A percentile compares a stretch with the other conserved stretches of the same genome.
Evolutionary conservation across 1,140 invertebrate species (phyloP).

Genomic region (Catajapyx aquilonaris): DNA sequence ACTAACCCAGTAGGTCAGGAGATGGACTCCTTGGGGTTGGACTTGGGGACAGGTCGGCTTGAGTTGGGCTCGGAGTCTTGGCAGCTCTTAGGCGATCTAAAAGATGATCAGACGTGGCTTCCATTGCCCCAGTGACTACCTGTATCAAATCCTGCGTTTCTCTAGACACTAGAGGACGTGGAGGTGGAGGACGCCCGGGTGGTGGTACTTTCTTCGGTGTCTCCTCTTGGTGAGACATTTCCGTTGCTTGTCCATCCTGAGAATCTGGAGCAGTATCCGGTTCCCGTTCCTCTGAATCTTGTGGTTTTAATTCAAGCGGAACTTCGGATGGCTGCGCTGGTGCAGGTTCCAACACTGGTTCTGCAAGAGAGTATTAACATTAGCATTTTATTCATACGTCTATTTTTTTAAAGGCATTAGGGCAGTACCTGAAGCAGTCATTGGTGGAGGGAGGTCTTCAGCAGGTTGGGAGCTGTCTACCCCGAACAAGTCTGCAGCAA

Average conservation of each 20-base stretch:
- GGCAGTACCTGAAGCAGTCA: too few relatives aligned
- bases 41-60: slow-evolving; percentile 56
- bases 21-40: slow-evolving; percentile 53
- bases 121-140: slow-evolving; percentile 68
- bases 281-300: background rate
- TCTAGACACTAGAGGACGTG: slow-evolving; percentile 34
- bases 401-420: too few relatives aligned
- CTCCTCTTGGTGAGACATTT: background rate
- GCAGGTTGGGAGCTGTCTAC: too few relatives aligned
- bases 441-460: too few relatives aligned
- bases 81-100: slow-evolving; percentile 59
- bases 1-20: slow-evolving; percentile 39
- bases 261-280: background rate
- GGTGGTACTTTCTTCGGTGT: slow-evolving; percentile 14
- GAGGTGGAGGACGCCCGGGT: slow-evolving; percentile 25
- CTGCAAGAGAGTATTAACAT: background rate
- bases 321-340: background rate
- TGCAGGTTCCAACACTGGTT: background rate
- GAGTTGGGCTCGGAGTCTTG: slow-evolving; percentile 56
- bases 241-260: background rate
- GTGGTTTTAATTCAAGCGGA: slow-evolving; percentile 8
- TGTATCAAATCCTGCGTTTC: slow-evolving; percentile 67
- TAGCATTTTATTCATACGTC: too few relatives aligned
- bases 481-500: background rate
- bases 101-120: slow-evolving; percentile 62